Evolutionary conservation across 1,140 invertebrate genomes (phyloP).

Genomic region (Streblospio benedicti): DNA sequence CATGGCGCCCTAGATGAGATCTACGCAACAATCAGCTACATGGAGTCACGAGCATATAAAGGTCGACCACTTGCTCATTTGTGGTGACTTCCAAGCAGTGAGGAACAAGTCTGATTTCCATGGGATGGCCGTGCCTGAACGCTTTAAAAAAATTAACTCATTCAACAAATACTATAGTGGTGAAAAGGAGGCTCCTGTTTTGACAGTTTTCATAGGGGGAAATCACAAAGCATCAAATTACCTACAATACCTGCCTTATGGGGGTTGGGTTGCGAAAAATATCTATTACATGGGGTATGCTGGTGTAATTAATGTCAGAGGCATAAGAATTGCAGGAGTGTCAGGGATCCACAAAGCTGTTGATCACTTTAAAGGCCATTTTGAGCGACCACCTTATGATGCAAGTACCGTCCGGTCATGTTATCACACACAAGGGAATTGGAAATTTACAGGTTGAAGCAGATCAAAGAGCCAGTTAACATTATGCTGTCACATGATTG

Average conservation of each 20-base stretch:
- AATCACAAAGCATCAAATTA: slow-evolving; percentile 99
- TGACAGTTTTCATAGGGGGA: slow-evolving; percentile 95
- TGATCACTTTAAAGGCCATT: slow-evolving; percentile 72
- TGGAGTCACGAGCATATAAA: slow-evolving; percentile 52
- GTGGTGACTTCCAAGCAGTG: slow-evolving; percentile 88
- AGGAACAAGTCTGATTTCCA: slow-evolving; percentile 56
- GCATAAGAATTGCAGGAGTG: slow-evolving; percentile 82
- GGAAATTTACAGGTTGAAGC: too few relatives aligned
- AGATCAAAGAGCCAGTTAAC: slow-evolving; percentile 59
- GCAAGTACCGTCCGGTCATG: slow-evolving; percentile 69
- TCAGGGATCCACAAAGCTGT: slow-evolving; percentile 87
- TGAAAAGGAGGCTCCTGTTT: slow-evolving; percentile 77
- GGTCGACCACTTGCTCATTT: slow-evolving; percentile 83
- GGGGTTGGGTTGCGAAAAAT: slow-evolving; percentile 96
- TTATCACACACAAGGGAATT: slow-evolving; percentile 90
- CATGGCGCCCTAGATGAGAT: slow-evolving; percentile 95
- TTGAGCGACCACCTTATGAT: slow-evolving; percentile 77
- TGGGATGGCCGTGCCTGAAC: slow-evolving; percentile 89
- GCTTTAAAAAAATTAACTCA: slow-evolving; percentile 80
- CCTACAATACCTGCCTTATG: slow-evolving; percentile 88
- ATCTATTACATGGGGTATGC: slow-evolving; percentile 96
- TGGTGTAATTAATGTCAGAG: slow-evolving; percentile 75
- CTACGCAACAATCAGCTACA: slow-evolving; percentile 61
- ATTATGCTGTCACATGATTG: slow-evolving; percentile 95
- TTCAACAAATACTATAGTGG: slow-evolving; percentile 98